phyloP scores from a whole-genome alignment of 2,797 vertebrate species.

The Chelmon rostratus region DNA sequence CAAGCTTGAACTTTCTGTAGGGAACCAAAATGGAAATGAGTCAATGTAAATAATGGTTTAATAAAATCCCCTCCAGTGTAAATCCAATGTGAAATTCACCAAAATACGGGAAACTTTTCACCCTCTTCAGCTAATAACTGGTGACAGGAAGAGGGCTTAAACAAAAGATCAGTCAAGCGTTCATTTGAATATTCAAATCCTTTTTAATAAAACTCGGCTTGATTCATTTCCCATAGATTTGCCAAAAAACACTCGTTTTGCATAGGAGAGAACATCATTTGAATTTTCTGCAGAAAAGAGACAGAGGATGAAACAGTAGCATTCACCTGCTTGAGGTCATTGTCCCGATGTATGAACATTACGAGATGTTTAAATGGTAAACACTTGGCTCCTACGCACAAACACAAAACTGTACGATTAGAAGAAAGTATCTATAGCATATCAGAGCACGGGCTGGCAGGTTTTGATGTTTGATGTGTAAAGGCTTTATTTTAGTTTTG shows the following conservation, averaged over 20 bases:
- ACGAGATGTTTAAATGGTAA: neutral
- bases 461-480: neutral
- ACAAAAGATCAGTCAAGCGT: slow-evolving; percentile 89
- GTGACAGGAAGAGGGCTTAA: slow-evolving; percentile 85
- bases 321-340: slow-evolving; percentile 64
- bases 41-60: slow-evolving; percentile 89
- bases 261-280: slow-evolving; percentile 78
- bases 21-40: slow-evolving; percentile 85
- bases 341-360: slow-evolving; percentile 32
- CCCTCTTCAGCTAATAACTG: slow-evolving; percentile 88
- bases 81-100: slow-evolving; percentile 84
- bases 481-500: neutral
- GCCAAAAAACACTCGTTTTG: slow-evolving; percentile 78
- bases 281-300: slow-evolving; percentile 63
- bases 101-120: slow-evolving; percentile 85
- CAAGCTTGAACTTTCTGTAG: slow-evolving; percentile 82
- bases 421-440: neutral
- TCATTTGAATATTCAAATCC: slow-evolving; percentile 90
- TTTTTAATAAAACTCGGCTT: slow-evolving; percentile 85
- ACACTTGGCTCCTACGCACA: slow-evolving; percentile 6
- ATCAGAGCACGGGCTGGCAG: neutral
- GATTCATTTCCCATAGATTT: slow-evolving; percentile 84
- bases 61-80: slow-evolving; percentile 85
- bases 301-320: slow-evolving; percentile 52
- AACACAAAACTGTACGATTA: neutral